Evolutionary conservation across 2,113 vertebrate species (phyloP), one percentile per base, ranked within the genome.

Genomic region (Oceanites oceanicus): DNA sequence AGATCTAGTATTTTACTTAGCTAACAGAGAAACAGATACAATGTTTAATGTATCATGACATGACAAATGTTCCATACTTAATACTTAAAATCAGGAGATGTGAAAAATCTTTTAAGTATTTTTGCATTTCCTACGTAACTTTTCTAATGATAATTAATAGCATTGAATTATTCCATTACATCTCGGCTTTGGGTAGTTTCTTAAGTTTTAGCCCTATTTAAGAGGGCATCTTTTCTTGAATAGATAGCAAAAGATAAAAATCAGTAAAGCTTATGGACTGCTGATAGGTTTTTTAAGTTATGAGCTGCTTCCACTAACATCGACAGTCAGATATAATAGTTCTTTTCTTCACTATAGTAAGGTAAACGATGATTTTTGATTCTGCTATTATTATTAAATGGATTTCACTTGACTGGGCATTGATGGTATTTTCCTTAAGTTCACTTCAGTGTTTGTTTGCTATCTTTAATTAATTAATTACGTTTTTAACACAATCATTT

Each of bases 261-360:
- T 15, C 38, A 25, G 10, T 42, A 8, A 71, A 88, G 36, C 5
- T 2, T 30, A 34, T 21, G 49, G 27, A 21, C 50, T 26, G 38
- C 82, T n/a, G 34, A 0, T 15, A 44, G 20, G 34, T 42, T 66
- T 66, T 72, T 32, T 10, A 36, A 70, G 25, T 62, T n/a, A 0
- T 7, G 25, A 11, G 4, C 50, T 77, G 23, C n/a, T 47, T 72
- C 42, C 12, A 1, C 13, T 82, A 70, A 3, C 32, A 2, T 0
- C 59, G 62, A 8, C 50, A n/a, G 21, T n/a, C 27, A 34, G 16
- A 23, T 42, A 3, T 13, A 42, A 58, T 4, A 23, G 44, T 19
- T 86, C 34, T 86, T 87, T n/a, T 32, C 26, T 71, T 45, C 58
- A 66, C 22, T 34, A 1, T 18, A 6, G 27, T 22, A 30, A 88